Evolutionary conservation across 2,113 vertebrate genomes (phyloP).

Genomic region (Salvator merianae): DNA sequence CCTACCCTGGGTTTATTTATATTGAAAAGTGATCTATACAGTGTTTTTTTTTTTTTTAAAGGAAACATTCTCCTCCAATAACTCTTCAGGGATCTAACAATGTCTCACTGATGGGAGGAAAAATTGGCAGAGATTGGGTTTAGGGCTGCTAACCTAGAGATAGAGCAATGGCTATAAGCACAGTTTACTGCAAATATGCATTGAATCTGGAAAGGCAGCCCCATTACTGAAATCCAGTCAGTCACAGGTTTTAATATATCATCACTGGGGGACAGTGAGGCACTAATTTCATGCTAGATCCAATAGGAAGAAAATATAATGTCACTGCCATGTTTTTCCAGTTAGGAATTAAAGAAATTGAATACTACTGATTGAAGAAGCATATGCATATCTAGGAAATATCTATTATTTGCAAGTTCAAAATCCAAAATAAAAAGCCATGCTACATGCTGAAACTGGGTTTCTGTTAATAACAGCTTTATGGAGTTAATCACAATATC

Average conservation of each 20-base stretch:
- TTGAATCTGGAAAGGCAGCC: not conserved
- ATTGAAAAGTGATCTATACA: too few species aligned
- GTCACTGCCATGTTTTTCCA: not conserved
- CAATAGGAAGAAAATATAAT: not conserved
- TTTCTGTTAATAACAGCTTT: not conserved
- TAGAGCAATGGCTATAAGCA: not conserved
- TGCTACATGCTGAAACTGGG: not conserved
- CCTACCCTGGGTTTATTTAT: too few species aligned
- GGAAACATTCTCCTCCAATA: too few species aligned
- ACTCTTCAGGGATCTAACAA: too few species aligned
- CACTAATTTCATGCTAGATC: not conserved
- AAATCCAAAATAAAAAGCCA: slow-evolving; percentile 2
- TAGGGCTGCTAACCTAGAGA: not conserved
- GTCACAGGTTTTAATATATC: not conserved
- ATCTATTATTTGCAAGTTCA: not conserved
- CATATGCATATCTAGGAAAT: not conserved
- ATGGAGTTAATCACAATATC: not conserved
- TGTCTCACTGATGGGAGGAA: too few species aligned
- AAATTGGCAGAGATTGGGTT: not conserved
- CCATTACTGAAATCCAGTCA: not conserved
- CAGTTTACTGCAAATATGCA: not conserved
- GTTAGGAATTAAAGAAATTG: not conserved
- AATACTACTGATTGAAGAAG: not conserved
- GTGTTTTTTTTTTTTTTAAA: too few species aligned
- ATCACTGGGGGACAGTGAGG: not conserved